Conservation (phyloP, 2,797 vertebrate genomes). For the Echeneis naucrates region DNA sequence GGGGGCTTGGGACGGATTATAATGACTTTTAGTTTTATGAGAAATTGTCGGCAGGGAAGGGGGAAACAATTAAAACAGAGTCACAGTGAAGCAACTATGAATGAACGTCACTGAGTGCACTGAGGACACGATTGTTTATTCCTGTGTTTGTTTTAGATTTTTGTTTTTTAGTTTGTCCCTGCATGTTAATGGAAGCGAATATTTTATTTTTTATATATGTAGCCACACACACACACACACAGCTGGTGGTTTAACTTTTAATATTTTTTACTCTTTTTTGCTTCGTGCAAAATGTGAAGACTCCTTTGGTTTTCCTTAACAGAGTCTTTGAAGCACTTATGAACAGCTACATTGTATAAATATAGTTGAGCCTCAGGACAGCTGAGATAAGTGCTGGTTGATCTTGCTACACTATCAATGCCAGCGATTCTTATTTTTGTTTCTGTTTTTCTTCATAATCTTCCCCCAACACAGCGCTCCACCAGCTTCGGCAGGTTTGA, state of each 20-base stretch:
- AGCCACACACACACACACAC: not conserved
- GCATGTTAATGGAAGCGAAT: not conserved
- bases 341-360: too few relatives aligned
- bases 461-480: conserved; percentile 88
- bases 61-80: conserved; percentile 38
- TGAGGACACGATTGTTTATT: conserved; percentile 5
- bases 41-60: conserved; percentile 36
- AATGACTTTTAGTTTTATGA: conserved; percentile 72
- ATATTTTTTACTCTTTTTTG: too few relatives aligned
- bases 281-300: not conserved
- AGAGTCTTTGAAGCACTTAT: not conserved
- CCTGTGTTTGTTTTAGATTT: not conserved
- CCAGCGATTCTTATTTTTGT: not conserved
- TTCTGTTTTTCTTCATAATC: conserved; percentile 27
- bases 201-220: too few relatives aligned
- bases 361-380: conserved; percentile 10
- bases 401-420: not conserved
- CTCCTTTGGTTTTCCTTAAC: not conserved
- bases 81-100: not conserved
- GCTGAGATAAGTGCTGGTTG: not conserved
- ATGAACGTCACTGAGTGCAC: not conserved
- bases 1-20: conserved; percentile 66
- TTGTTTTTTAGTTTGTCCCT: too few relatives aligned
- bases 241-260: not conserved
- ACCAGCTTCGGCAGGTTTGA: conserved; percentile 97